Evolutionary conservation across 2,797 vertebrate genomes (phyloP), one percentile per base, ranked within the genome.

Genomic region (Xenentodon cancila): DNA sequence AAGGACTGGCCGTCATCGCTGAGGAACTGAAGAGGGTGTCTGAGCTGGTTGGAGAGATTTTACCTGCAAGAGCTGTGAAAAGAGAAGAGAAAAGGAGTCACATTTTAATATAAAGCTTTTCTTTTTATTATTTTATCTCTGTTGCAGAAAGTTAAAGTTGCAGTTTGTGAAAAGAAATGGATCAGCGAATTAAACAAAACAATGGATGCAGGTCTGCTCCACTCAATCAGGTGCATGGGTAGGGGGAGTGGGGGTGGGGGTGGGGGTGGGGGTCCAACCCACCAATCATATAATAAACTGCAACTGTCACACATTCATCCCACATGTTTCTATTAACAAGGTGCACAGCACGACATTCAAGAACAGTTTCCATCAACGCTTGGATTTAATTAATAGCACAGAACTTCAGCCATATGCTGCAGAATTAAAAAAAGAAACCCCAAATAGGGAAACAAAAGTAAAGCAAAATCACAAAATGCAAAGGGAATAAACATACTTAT

Each of bases 11-110:
- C 0, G 92, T 89, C 61, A 92, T 77, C 3, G 89, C 91, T 0
- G 89, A 90, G 0, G 87, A 73, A 25, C 90, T 88, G 72, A 95
- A 93, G 0, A 94, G 75, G 0, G 92, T 92, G 53, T 96, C 94
- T 0, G 94, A 91, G 82, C 91, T 95, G 83, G 96, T 95, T 0
- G 92, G 94, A 44, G 93, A 90, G 30, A 92, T 88, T 85, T 95
- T 96, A 84, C 93, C 75, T 1, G 95, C 93, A 69, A 96, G 95
- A 95, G 93, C 83, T 92, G 89, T 4, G 20, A 21, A 82, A 17
- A 34, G 3, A 89, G 68, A 68, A 72, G 84, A 12, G 77, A 21
- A 60, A 66, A 12, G 70, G 53, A 48, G 45, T 21, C 16, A 21
- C 15, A 16, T 8, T 45, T 32, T 17, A 32, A 52, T 3, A 71